These are phyloP conservation scores for Opisthocomus hoazin DNA, from an alignment of 2,113 vertebrate species.

Conservation along the genomic window DNA sequence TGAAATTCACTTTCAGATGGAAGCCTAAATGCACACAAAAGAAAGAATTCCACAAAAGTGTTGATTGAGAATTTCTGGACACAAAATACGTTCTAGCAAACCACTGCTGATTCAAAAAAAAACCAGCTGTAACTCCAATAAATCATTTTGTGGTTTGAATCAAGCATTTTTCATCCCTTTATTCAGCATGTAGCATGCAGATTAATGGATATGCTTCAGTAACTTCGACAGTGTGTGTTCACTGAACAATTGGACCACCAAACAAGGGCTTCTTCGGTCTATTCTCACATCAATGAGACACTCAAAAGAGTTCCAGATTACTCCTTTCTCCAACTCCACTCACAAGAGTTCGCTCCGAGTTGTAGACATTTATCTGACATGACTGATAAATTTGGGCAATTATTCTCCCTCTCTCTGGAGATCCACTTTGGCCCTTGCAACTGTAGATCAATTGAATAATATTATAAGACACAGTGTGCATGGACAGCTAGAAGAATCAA, in stretches of 20 bases:
- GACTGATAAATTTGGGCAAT: slow-evolving; percentile 38
- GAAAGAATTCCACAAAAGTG: not conserved
- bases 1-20: not conserved
- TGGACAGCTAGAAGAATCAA: slow-evolving; percentile 31
- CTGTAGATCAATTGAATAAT: slow-evolving; percentile 29
- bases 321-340: slow-evolving; percentile 33
- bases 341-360: slow-evolving; percentile 12
- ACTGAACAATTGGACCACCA: slow-evolving; percentile 47
- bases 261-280: slow-evolving; percentile 28
- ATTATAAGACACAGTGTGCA: slow-evolving; percentile 28
- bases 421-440: slow-evolving; percentile 39
- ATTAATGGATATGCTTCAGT: slow-evolving; percentile 40
- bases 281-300: slow-evolving; percentile 13
- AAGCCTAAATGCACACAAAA: not conserved
- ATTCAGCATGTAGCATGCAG: slow-evolving; percentile 5
- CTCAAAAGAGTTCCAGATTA: slow-evolving; percentile 56
- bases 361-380: slow-evolving; percentile 34
- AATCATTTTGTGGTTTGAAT: slow-evolving; percentile 21
- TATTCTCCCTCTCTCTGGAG: slow-evolving; percentile 28
- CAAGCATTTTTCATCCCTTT: slow-evolving; percentile 27
- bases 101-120: not conserved
- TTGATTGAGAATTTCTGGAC: slow-evolving; percentile 27
- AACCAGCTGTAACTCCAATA: not conserved
- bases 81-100: not conserved
- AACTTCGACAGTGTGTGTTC: not conserved